These are phyloP conservation scores for Scaptomyza cyrtandrae DNA, from an alignment of 2,888 invertebrate species.

Conservation along the genomic window DNA sequence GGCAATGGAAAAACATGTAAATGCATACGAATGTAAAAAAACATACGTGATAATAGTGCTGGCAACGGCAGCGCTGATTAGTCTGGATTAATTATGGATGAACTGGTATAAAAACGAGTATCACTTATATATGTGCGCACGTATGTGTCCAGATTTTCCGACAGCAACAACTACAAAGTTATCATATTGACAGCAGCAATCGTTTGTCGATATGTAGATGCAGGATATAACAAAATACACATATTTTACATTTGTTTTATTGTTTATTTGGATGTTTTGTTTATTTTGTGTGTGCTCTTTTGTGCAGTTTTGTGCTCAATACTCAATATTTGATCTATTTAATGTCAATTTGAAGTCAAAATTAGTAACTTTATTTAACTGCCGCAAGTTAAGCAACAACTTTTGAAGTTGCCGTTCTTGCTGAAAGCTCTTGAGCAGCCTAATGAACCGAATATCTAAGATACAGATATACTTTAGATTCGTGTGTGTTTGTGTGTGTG, in stretches of 20 bases:
- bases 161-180: neutral
- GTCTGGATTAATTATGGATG: slow-evolving; percentile 59
- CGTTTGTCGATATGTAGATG: neutral
- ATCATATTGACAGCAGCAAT: slow-evolving; percentile 4
- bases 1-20: slow-evolving; percentile 26
- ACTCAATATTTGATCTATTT: slow-evolving; percentile 31
- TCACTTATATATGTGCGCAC: neutral
- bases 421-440: slow-evolving; percentile 52
- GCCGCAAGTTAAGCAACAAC: slow-evolving; percentile 60
- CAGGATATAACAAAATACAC: neutral
- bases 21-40: slow-evolving; percentile 67
- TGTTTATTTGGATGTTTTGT: neutral
- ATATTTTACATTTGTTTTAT: neutral
- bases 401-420: slow-evolving; percentile 59
- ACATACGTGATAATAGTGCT: slow-evolving; percentile 71
- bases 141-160: neutral
- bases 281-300: neutral
- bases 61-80: slow-evolving; percentile 66
- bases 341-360: slow-evolving; percentile 41
- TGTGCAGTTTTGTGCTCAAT: slow-evolving; percentile 8
- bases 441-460: slow-evolving; percentile 66
- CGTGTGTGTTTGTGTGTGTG: slow-evolving; percentile 10
- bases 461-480: slow-evolving; percentile 14
- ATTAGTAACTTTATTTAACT: slow-evolving; percentile 55
- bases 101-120: slow-evolving; percentile 2